Base-by-base conservation (phyloP, 2,797 vertebrate genomes). In the Dicrostonyx torquatus region DNA sequence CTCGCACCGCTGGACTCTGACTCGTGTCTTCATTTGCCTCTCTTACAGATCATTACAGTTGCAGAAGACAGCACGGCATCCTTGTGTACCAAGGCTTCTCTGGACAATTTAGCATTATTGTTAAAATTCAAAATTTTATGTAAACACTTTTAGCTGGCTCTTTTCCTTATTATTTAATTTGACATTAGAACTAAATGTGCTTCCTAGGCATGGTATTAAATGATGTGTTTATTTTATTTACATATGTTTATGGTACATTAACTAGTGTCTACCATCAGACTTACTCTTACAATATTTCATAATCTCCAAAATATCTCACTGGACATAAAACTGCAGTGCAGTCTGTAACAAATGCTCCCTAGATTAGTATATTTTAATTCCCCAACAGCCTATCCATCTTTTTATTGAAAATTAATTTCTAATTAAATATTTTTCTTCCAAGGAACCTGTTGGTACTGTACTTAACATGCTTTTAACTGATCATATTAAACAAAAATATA, bases 101-200 rank as follows among this genome's bases (percentile, higher is more conserved):
- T 77, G 95, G 43, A 96, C 40, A 97, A 97, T 7, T 96, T 97
- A 89, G 86, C 24, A 97, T 96, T 92, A 82, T 94, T 80, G 96
- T 84, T 97, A 88, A 97, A 93, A 96, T 50, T 93, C 10, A 72
- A 60, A 85, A 92, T 76, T 66, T 48, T 96, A 82, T 62, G 93
- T 96, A 93, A 96, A 95, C 76, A 97, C 37, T 90, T 10, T 91
- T 97, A 58, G 62, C 97, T 97, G 84, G n/a, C 83, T 95, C 45
- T 97, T 90, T 75, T 97, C 86, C 43, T 94, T 97, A 4, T 95
- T 97, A 82, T 97, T 97, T 97, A 97, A 60, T 89, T 93, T 97
- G 97, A 97, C 76, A 97, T 90, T 72, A 96, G 29, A 95, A 91
- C 80, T 95, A 90, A 95, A 96, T 31, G 88, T 96, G 94, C 89